phyloP scores from a whole-genome alignment of 1,140 invertebrate species.

The Drosophila sulfurigaster region DNA sequence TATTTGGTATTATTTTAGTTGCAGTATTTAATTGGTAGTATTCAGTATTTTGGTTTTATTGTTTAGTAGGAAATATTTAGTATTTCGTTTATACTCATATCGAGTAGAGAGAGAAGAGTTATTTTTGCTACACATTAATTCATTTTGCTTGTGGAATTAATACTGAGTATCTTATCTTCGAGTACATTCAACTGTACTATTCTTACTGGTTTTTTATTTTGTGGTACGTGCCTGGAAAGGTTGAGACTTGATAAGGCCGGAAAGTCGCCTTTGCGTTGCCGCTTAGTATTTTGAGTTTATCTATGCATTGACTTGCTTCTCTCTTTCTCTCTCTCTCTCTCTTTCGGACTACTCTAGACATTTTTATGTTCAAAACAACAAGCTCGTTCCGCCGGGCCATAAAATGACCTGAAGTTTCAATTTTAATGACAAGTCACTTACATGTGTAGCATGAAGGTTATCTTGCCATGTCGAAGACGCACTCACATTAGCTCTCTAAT shows the following conservation, averaged over 20 bases:
- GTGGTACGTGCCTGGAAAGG: slow-evolving; percentile 68
- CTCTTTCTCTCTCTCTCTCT: too few species aligned
- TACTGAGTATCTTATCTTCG: background rate
- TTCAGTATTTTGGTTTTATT: too few species aligned
- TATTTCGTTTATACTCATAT: too few species aligned
- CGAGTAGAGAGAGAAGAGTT: background rate
- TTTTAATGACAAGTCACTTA: slow-evolving; percentile 80
- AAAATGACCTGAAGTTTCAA: slow-evolving; percentile 75
- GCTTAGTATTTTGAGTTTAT: slow-evolving; percentile 47
- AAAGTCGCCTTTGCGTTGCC: slow-evolving; percentile 15
- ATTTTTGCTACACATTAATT: background rate
- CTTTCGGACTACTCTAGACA: background rate
- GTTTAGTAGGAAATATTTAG: too few species aligned
- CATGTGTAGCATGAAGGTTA: slow-evolving; percentile 41
- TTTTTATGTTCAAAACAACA: slow-evolving; percentile 45
- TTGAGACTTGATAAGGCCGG: slow-evolving; percentile 34
- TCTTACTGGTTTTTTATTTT: slow-evolving; percentile 8
- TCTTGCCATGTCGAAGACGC: slow-evolving; percentile 19
- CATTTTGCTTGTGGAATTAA: background rate
- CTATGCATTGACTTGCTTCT: slow-evolving; percentile 53
- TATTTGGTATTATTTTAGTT: too few species aligned
- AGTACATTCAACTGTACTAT: background rate
- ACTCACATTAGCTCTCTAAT: slow-evolving; percentile 60
- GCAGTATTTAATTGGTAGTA: too few species aligned
- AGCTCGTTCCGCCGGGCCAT: slow-evolving; percentile 48